These are phyloP conservation scores for Distichodus sexfasciatus DNA, from an alignment of 2,797 vertebrate genomes.

Conservation along the genomic window DNA sequence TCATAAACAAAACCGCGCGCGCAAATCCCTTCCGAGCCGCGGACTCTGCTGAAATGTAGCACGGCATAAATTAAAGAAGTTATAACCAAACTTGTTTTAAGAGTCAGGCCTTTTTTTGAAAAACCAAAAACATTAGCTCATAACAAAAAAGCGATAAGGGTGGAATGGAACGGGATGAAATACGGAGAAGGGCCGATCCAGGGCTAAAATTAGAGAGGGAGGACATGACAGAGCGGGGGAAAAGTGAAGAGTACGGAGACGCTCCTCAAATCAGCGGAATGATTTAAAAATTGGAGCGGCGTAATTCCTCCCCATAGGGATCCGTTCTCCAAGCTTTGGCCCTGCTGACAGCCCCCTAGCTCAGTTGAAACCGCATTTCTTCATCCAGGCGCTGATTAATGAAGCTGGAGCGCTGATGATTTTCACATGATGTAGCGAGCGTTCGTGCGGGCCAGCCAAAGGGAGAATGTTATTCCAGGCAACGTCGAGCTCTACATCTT, in stretches of 20 bases:
- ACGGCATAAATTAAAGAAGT: conserved; percentile 6
- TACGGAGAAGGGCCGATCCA: neutral
- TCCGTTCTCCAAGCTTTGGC: conserved; percentile 57
- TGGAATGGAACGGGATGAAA: conserved; percentile 13
- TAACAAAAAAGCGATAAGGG: conserved; percentile 20
- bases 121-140: neutral
- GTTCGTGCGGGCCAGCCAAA: conserved; percentile 52
- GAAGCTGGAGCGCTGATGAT: conserved; percentile 58
- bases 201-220: conserved; percentile 17
- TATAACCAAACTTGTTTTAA: conserved; percentile 30
- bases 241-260: conserved; percentile 24
- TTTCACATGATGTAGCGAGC: conserved; percentile 64
- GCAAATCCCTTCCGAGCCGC: conserved; percentile 19
- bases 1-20: conserved; percentile 14
- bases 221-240: too few relatives aligned
- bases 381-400: conserved; percentile 58
- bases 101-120: conserved; percentile 30
- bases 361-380: conserved; percentile 62
- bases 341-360: conserved; percentile 56
- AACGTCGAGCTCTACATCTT: conserved; percentile 67
- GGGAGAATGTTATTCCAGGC: conserved; percentile 59
- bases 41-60: neutral
- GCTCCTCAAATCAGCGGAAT: conserved; percentile 39
- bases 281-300: conserved; percentile 47
- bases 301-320: conserved; percentile 55